These are phyloP conservation scores for Drosophila ezoana DNA, from an alignment of 2,888 invertebrate genomes.

Conservation along the genomic window DNA sequence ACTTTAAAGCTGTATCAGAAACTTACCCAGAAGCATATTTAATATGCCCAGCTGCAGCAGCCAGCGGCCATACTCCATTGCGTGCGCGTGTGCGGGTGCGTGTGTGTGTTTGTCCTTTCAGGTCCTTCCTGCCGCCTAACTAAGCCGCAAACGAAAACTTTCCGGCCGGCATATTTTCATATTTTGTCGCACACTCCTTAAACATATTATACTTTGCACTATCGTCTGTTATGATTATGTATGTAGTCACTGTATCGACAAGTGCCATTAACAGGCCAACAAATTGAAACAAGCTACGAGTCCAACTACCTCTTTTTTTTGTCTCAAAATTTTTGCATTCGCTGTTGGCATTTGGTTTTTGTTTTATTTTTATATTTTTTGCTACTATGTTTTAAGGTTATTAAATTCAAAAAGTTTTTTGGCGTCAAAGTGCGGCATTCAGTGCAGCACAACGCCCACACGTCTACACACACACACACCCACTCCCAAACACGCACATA, in stretches of 20 bases:
- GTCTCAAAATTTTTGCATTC: conserved; percentile 25
- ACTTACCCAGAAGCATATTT: conserved; percentile 70
- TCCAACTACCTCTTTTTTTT: conserved; percentile 14
- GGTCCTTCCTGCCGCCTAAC: conserved; percentile 34
- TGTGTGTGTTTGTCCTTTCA: conserved; percentile 38
- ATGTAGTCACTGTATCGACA: conserved; percentile 51
- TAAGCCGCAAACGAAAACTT: conserved; percentile 41
- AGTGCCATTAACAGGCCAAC: conserved; percentile 62
- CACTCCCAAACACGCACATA: not conserved
- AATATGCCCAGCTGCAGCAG: conserved; percentile 65
- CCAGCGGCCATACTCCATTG: conserved; percentile 64
- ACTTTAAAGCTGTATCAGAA: conserved; percentile 40
- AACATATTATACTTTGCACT: conserved; percentile 45
- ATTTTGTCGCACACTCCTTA: conserved; percentile 39
- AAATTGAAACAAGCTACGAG: conserved; percentile 38
- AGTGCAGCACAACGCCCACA: conserved; percentile 21
- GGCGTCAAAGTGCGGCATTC: conserved; percentile 61
- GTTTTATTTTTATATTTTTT: conserved; percentile 14
- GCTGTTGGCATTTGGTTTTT: conserved; percentile 24
- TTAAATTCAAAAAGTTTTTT: conserved; percentile 79
- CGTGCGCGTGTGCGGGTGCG: conserved; percentile 3
- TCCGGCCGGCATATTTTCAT: conserved; percentile 51
- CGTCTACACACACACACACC: conserved; percentile 9
- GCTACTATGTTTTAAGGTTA: conserved; percentile 67
- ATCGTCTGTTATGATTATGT: conserved; percentile 36